Evolutionary conservation across 2,797 vertebrate genomes (phyloP).

Genomic region (Poecile montanus): DNA sequence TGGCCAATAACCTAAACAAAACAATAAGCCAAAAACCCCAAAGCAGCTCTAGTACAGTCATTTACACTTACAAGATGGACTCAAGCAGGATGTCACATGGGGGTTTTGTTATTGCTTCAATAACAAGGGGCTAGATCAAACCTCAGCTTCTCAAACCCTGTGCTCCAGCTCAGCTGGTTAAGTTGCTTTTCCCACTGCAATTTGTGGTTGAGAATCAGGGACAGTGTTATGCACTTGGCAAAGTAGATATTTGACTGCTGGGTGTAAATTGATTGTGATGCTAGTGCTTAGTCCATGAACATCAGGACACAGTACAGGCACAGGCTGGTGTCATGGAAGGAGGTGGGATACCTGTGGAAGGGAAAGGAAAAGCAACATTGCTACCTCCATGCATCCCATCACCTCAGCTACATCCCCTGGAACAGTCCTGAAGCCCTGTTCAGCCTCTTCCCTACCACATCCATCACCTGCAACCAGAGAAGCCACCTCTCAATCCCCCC

Average conservation of each 20-base stretch:
- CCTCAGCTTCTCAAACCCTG: not conserved
- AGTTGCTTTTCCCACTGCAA: not conserved
- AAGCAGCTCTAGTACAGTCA: not conserved
- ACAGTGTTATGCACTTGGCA: not conserved
- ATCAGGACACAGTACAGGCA: not conserved
- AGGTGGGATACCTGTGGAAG: not conserved
- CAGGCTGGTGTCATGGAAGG: not conserved
- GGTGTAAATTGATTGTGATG: not conserved
- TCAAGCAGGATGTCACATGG: not conserved
- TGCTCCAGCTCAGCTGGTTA: not conserved
- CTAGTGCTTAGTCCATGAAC: not conserved
- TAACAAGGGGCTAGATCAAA: not conserved
- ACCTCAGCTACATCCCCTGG: not conserved
- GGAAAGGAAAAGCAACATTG: not conserved
- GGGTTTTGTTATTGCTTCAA: not conserved
- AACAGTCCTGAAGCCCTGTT: not conserved
- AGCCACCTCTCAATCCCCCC: not conserved
- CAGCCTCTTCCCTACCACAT: not conserved
- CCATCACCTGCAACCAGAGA: rapidly evolving
- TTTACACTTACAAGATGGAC: not conserved
- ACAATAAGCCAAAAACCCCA: not conserved
- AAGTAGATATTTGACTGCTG: not conserved
- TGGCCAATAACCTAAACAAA: not conserved
- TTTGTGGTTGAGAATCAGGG: not conserved
- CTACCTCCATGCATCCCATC: not conserved